A percentile compares a stretch with the other conserved stretches of the same genome.
Conservation (phyloP, 2,888 invertebrate genomes). For the Dasypolia templi region DNA sequence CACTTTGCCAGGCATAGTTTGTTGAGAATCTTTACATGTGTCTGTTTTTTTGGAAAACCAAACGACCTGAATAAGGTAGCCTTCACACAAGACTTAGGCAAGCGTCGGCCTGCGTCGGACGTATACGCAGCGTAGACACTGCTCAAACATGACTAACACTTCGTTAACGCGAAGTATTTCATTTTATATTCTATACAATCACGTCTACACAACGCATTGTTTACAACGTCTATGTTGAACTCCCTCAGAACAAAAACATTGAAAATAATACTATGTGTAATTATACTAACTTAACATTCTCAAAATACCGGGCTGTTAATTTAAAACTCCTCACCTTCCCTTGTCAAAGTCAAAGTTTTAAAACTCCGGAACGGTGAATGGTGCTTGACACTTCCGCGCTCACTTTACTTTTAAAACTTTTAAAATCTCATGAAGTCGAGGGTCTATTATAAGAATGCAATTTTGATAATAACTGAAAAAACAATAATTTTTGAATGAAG, state of each 20-base stretch:
- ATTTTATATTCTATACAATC: background rate
- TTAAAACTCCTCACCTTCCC: constrained; percentile 33
- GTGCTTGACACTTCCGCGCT: constrained; percentile 29
- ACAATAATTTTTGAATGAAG: too few species aligned
- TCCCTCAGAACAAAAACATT: background rate
- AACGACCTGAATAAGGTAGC: background rate
- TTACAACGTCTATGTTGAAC: background rate
- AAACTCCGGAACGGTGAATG: constrained; percentile 26
- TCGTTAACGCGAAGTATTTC: background rate
- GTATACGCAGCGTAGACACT: background rate
- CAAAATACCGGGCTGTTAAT: constrained; percentile 16
- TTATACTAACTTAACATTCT: background rate
- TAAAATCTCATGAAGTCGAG: background rate
- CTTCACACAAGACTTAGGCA: too few species aligned
- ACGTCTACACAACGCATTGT: background rate
- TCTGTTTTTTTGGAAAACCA: background rate
- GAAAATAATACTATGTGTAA: constrained; percentile 1
- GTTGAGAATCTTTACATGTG: background rate
- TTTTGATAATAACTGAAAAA: too few species aligned
- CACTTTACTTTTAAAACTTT: constrained; percentile 25
- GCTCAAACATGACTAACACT: background rate
- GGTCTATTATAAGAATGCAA: background rate
- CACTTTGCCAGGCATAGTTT: background rate
- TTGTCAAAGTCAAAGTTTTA: constrained; percentile 43
- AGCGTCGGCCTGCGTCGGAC: background rate